Evolutionary conservation across 2,888 invertebrate species (phyloP).

Genomic region (Apodemia hepburni): DNA sequence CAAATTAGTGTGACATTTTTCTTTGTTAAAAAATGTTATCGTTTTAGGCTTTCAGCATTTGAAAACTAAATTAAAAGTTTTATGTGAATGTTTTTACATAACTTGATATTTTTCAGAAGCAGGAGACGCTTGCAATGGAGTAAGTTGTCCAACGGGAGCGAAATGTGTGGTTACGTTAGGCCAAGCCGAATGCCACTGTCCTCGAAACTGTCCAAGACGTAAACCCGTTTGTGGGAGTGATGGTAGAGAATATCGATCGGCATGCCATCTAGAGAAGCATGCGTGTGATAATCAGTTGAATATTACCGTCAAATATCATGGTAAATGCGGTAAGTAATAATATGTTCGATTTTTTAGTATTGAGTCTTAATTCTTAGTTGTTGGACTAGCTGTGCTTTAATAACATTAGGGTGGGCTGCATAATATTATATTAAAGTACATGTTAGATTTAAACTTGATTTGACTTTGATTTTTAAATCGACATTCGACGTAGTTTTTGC

Average conservation of each 20-base stretch:
- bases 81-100: not conserved
- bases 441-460: too few species aligned
- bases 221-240: constrained; percentile 94
- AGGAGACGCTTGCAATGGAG: constrained; percentile 85
- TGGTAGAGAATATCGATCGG: constrained; percentile 91
- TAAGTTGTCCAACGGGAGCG: constrained; percentile 85
- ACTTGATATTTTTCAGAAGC: constrained; percentile 66
- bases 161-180: constrained; percentile 85
- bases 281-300: constrained; percentile 88
- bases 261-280: constrained; percentile 90
- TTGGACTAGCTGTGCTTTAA: too few species aligned
- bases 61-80: too few species aligned
- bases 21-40: too few species aligned
- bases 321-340: constrained; percentile 89
- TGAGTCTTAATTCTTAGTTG: too few species aligned
- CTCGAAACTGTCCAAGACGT: constrained; percentile 81
- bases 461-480: too few species aligned
- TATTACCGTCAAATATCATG: constrained; percentile 89
- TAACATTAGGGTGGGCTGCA: too few species aligned
- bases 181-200: constrained; percentile 82
- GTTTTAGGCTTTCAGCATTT: too few species aligned
- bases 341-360: too few species aligned
- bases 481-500: too few species aligned
- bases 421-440: too few species aligned
- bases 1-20: too few species aligned